Percentiles rank a stretch among this genome's conserved stretches.
Evolutionary conservation across 2,113 vertebrate species (phyloP).

Genomic region (Piaya cayana): DNA sequence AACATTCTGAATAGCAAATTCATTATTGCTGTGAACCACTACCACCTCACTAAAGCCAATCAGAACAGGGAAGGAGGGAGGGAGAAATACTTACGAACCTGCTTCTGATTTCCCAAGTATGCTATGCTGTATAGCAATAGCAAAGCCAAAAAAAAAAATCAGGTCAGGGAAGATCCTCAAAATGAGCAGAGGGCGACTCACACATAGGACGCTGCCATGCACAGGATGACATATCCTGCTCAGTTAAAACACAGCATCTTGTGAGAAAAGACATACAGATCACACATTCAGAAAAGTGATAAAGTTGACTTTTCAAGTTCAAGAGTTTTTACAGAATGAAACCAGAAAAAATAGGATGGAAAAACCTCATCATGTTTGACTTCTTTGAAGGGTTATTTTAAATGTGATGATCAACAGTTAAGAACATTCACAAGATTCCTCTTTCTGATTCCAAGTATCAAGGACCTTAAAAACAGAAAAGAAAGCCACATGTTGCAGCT

Average conservation of each 20-base stretch:
- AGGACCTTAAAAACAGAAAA: neutral
- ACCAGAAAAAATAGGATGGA: neutral
- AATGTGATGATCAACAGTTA: neutral
- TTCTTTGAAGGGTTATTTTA: neutral
- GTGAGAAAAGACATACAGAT: neutral
- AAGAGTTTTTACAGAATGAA: neutral
- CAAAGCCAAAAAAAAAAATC: neutral
- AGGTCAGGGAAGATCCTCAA: neutral
- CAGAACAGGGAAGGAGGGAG: neutral
- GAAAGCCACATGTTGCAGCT: neutral
- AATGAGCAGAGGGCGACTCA: neutral
- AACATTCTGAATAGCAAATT: neutral
- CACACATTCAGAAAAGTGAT: neutral
- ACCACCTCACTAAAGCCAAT: neutral
- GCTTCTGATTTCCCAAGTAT: neutral
- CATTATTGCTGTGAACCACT: neutral
- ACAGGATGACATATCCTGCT: neutral
- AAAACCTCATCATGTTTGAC: neutral
- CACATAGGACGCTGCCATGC: neutral
- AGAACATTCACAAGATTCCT: neutral
- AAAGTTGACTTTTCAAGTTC: neutral
- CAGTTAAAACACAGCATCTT: neutral
- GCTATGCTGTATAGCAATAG: neutral
- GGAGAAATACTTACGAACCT: neutral
- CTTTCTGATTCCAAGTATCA: neutral